Conservation (phyloP, 2,888 invertebrate species). For the Troilus luridus region DNA sequence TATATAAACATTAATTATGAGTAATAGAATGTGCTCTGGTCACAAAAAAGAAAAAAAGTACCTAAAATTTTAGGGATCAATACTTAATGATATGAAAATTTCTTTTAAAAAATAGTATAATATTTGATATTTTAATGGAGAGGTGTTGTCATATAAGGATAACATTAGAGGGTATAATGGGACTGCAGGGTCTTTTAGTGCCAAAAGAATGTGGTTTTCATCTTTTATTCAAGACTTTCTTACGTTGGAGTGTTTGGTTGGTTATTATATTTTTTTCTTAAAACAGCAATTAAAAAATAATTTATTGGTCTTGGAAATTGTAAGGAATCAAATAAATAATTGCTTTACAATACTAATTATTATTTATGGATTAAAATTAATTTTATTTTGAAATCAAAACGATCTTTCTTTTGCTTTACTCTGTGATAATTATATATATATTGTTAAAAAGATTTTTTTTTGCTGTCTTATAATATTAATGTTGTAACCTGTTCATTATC, state of each 20-base stretch:
- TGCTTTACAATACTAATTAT: neutral
- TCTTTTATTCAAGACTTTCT: neutral
- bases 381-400: neutral
- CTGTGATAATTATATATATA: too few relatives aligned
- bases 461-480: neutral
- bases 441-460: too few relatives aligned
- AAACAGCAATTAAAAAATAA: neutral
- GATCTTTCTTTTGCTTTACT: neutral
- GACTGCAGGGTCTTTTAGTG: constrained; percentile 59
- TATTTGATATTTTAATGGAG: neutral
- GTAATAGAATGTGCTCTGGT: neutral
- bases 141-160: neutral
- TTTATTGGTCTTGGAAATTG: neutral
- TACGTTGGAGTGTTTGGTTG: neutral
- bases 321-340: neutral
- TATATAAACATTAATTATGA: neutral
- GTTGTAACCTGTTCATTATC: neutral
- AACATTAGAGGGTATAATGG: constrained; percentile 55
- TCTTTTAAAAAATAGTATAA: neutral
- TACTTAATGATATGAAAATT: neutral
- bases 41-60: neutral
- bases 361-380: neutral
- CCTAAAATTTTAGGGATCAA: constrained; percentile 57
- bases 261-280: neutral
- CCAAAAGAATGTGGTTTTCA: constrained; percentile 48